Percentiles rank a stretch among this genome's conserved stretches.
Evolutionary conservation across 1,140 invertebrate species (phyloP).

Genomic region (Macrocentrus cingulum): DNA sequence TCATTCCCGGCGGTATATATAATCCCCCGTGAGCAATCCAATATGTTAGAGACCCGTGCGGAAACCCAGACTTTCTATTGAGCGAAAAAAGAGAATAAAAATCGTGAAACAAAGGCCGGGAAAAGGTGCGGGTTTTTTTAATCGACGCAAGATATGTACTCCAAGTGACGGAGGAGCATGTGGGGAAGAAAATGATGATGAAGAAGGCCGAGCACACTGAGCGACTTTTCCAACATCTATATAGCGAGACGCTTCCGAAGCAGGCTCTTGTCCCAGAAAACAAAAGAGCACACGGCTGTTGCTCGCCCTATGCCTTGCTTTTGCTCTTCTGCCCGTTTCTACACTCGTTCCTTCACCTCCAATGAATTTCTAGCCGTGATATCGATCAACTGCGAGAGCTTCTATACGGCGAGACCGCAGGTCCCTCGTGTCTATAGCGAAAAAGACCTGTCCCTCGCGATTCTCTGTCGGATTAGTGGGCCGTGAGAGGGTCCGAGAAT

Average conservation of each 20-base stretch:
- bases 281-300: conserved; percentile 45
- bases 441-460: conserved; percentile 11
- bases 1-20: conserved; percentile 5
- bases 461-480: conserved; percentile 22
- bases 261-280: conserved; percentile 45
- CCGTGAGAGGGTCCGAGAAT: conserved; percentile 12
- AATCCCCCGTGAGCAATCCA: conserved; percentile 6
- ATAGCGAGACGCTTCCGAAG: conserved; percentile 37
- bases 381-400: background rate
- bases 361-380: conserved; percentile 1
- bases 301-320: conserved; percentile 24
- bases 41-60: conserved; percentile 4
- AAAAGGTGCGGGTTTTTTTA: conserved; percentile 7
- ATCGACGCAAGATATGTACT: conserved; percentile 17
- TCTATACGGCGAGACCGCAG: background rate
- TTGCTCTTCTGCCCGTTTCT: background rate
- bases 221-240: conserved; percentile 27
- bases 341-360: conserved; percentile 8
- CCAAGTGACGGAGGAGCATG: conserved; percentile 14
- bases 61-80: conserved; percentile 16
- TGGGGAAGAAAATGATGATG: background rate
- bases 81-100: conserved; percentile 13
- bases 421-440: background rate
- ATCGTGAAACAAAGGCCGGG: background rate
- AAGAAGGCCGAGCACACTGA: conserved; percentile 13